These are phyloP conservation scores for Cavia aperea DNA, from an alignment of 2,113 vertebrate genomes.

Conservation along the genomic window DNA sequence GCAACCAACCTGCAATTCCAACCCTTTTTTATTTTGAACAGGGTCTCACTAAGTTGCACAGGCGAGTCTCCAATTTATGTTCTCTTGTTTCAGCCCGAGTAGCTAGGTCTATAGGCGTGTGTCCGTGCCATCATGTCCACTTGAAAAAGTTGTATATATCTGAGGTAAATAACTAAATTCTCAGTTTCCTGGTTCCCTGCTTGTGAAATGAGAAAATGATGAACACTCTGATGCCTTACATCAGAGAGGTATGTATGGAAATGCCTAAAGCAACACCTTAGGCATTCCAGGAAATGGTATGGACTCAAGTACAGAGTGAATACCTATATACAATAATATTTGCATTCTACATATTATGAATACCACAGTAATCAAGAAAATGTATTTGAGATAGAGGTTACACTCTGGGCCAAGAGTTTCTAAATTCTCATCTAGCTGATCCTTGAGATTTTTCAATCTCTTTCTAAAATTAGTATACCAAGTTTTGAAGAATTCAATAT, in stretches of 20 bases:
- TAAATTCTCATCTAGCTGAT: constrained; percentile 9
- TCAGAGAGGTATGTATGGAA: background rate
- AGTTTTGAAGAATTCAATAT: constrained; percentile 1
- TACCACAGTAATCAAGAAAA: background rate
- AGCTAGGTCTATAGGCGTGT: background rate
- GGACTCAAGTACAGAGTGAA: background rate
- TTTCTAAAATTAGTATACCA: constrained; percentile 4
- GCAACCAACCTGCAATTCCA: background rate
- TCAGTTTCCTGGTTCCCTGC: background rate
- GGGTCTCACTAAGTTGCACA: background rate
- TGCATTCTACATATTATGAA: background rate
- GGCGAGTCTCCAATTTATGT: background rate
- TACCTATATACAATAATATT: background rate
- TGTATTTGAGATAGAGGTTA: background rate
- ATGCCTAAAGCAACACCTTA: background rate
- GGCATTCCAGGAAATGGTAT: background rate
- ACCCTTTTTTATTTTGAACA: background rate
- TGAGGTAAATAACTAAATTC: background rate
- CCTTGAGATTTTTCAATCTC: background rate
- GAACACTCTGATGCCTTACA: background rate
- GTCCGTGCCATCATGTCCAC: background rate
- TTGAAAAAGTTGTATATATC: background rate
- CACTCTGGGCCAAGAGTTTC: background rate
- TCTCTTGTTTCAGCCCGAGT: background rate
- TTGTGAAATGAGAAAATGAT: background rate